Percentiles rank a stretch among this genome's conserved stretches.
These are phyloP conservation scores for Leuciscus waleckii DNA, from an alignment of 2,797 vertebrate species.

Conservation along the genomic window DNA sequence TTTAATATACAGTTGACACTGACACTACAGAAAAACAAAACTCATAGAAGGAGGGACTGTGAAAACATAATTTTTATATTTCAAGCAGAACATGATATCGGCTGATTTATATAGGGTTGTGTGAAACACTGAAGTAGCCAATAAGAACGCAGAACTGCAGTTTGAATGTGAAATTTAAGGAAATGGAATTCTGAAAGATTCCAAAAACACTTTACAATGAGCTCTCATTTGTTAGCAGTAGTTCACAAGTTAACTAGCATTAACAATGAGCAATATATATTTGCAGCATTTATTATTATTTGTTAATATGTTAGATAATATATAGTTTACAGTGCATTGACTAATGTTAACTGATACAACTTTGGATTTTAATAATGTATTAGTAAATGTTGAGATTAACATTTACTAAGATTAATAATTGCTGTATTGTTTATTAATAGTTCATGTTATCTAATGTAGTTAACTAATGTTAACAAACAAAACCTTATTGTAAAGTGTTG, in stretches of 20 bases:
- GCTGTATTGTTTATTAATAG: too few relatives aligned
- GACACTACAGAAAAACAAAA: not conserved
- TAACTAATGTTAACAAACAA: too few relatives aligned
- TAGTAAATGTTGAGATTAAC: too few relatives aligned
- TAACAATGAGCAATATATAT: not conserved
- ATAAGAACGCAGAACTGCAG: not conserved
- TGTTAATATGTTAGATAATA: too few relatives aligned
- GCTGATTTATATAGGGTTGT: not conserved
- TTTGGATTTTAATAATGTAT: too few relatives aligned
- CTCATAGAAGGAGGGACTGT: too few relatives aligned
- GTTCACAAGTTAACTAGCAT: not conserved
- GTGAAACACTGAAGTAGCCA: not conserved
- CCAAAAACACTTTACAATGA: not conserved
- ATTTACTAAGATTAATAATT: too few relatives aligned
- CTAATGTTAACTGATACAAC: too few relatives aligned
- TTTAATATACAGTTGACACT: not conserved
- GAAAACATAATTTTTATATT: not conserved
- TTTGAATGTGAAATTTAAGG: not conserved
- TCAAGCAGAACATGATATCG: not conserved
- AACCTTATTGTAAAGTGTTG: too few relatives aligned
- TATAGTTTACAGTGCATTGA: too few relatives aligned
- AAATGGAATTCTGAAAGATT: not conserved
- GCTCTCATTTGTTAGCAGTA: not conserved
- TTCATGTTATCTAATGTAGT: too few relatives aligned
- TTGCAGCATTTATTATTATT: not conserved